Percentiles rank a stretch among this genome's conserved stretches.
These are phyloP conservation scores for Gobio gobio DNA, from an alignment of 2,113 vertebrate species.

Conservation along the genomic window DNA sequence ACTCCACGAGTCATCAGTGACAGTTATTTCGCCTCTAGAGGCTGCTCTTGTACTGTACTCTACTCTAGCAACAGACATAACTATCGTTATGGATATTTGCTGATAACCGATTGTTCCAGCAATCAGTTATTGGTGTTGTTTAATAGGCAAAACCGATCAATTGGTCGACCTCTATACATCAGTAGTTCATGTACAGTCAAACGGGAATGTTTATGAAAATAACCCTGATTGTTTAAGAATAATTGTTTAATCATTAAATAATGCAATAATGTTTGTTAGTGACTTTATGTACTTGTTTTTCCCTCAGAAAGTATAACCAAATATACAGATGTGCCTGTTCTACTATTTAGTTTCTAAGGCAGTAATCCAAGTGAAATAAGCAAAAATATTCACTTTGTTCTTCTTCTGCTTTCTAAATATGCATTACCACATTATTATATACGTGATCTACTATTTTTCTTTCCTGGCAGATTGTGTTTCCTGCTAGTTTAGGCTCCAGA, in stretches of 20 bases:
- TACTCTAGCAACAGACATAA: too few relatives aligned
- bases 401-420: background rate
- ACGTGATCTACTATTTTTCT: background rate
- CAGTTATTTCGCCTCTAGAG: too few relatives aligned
- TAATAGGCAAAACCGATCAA: too few relatives aligned
- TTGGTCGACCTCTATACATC: too few relatives aligned
- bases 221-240: background rate
- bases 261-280: background rate
- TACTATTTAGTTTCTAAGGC: background rate
- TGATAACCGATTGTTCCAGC: too few relatives aligned
- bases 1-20: too few relatives aligned
- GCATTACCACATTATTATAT: background rate
- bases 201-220: background rate
- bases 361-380: background rate
- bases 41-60: too few relatives aligned
- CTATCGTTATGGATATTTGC: too few relatives aligned
- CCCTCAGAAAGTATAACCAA: background rate
- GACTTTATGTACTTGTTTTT: background rate
- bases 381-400: background rate
- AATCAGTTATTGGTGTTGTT: too few relatives aligned
- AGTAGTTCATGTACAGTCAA: background rate
- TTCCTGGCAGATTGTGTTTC: background rate
- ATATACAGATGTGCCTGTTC: background rate
- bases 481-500: background rate
- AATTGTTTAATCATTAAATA: background rate